These are phyloP conservation scores for Andrena marginata DNA, from an alignment of 2,888 invertebrate genomes.

Conservation along the genomic window DNA sequence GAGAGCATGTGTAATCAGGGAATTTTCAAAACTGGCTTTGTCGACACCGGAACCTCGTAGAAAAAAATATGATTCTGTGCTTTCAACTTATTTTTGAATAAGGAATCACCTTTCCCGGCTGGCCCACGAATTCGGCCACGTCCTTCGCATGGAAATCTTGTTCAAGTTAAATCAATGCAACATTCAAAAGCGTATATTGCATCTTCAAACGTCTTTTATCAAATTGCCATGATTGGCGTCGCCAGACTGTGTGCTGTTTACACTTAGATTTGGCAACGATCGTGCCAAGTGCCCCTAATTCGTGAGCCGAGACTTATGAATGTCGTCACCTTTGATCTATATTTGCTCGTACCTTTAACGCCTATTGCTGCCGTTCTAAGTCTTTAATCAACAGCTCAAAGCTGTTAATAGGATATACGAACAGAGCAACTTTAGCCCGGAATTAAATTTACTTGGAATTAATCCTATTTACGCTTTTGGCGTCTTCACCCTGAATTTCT, in stretches of 20 bases:
- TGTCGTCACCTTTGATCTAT: slow-evolving; percentile 58
- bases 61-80: no score
- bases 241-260: slow-evolving; percentile 32
- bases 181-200: background rate
- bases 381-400: slow-evolving; percentile 67
- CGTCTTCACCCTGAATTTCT: slow-evolving; percentile 20
- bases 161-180: background rate
- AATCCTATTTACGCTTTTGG: slow-evolving; percentile 23
- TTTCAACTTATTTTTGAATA: no score
- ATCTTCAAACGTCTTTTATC: background rate
- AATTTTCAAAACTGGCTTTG: no score
- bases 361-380: slow-evolving; percentile 28
- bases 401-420: slow-evolving; percentile 47
- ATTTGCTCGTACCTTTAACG: slow-evolving; percentile 50
- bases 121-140: no score
- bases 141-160: background rate
- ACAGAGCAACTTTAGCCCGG: slow-evolving; percentile 33
- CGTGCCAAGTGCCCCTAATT: slow-evolving; percentile 34
- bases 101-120: no score
- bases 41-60: no score
- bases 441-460: slow-evolving; percentile 27
- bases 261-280: slow-evolving; percentile 29
- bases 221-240: slow-evolving; percentile 8
- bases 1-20: no score
- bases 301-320: slow-evolving; percentile 42